These are phyloP conservation scores for Brachionus paranguensis DNA, from an alignment of 1,140 invertebrate species.

Conservation along the genomic window DNA sequence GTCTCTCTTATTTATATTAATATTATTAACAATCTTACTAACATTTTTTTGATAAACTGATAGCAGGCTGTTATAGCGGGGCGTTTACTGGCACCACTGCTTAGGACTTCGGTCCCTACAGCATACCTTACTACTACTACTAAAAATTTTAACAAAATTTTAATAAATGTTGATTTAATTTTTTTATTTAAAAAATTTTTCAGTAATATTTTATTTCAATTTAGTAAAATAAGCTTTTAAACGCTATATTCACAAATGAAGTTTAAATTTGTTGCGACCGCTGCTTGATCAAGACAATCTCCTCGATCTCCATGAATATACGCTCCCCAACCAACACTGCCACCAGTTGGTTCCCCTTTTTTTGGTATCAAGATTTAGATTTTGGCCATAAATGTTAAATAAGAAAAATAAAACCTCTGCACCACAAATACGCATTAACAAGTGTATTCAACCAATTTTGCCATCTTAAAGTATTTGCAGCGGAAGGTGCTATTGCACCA, in stretches of 20 bases:
- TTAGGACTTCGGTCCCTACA: too few relatives aligned
- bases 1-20: too few relatives aligned
- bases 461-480: neutral
- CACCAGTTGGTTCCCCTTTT: neutral
- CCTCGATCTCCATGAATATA: conserved; percentile 21
- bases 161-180: neutral
- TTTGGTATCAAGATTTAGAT: neutral
- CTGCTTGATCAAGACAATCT: neutral
- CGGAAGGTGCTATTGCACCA: neutral
- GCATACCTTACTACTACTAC: too few relatives aligned
- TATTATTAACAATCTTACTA: too few relatives aligned
- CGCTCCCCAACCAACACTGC: too few relatives aligned
- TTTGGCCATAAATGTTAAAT: neutral
- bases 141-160: neutral
- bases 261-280: neutral
- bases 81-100: too few relatives aligned
- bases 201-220: neutral
- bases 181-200: neutral
- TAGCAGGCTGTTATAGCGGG: too few relatives aligned
- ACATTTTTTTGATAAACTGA: too few relatives aligned
- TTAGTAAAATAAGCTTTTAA: neutral
- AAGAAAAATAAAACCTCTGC: neutral
- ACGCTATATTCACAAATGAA: neutral
- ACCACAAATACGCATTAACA: neutral
- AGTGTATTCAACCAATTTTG: neutral